Conservation (phyloP, 2,888 invertebrate species). For the Halocaridina rubra region DNA sequence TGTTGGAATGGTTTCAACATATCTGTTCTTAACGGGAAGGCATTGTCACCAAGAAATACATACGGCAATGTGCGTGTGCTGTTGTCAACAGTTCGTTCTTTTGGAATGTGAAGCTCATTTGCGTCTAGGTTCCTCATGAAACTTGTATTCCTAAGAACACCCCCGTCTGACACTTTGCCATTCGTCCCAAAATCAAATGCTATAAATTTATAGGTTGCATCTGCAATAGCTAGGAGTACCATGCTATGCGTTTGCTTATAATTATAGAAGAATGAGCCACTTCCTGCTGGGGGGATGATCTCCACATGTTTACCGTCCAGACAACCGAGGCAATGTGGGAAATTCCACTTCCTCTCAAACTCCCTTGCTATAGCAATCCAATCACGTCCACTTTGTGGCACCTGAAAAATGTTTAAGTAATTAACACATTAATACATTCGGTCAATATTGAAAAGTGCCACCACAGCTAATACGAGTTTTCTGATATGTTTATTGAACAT, state of each 20-base stretch:
- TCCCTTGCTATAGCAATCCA: neutral
- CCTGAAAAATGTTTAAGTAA: neutral
- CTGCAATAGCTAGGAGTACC: neutral
- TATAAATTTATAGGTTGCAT: neutral
- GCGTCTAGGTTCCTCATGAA: neutral
- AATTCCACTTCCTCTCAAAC: neutral
- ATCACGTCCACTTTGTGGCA: neutral
- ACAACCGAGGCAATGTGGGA: neutral
- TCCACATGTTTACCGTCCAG: neutral
- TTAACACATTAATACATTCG: neutral
- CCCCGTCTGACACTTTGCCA: neutral
- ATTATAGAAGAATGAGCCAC: neutral
- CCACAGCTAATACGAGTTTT: no score
- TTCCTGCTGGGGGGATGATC: neutral
- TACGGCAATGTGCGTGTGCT: neutral
- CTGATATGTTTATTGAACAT: no score
- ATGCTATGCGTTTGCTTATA: neutral
- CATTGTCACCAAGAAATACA: neutral
- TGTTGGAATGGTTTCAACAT: neutral
- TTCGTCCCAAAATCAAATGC: neutral
- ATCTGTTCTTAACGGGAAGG: neutral
- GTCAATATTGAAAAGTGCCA: neutral
- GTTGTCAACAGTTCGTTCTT: neutral
- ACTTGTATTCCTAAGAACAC: neutral
- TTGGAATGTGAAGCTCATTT: neutral